Evolutionary conservation across 2,888 invertebrate species (phyloP), one percentile per base, ranked within the genome.

Genomic region (Sarcophaga rosellei): DNA sequence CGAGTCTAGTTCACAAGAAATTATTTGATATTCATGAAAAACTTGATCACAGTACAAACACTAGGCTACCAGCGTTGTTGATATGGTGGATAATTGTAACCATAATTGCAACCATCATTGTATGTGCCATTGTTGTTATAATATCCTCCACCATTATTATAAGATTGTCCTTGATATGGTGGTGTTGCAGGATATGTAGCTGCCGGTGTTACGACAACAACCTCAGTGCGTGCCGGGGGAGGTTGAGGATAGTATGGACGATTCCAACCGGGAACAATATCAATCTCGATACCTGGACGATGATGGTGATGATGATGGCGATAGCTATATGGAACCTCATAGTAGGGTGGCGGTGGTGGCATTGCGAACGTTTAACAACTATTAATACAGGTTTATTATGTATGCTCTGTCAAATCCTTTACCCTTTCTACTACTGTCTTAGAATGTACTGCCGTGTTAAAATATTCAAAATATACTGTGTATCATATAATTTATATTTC

Each of bases 261-360:
- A 80, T 78, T 70, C 63, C 84, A 81, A 63, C 83, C 83, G 59
- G 90, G 90, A 21, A 88, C 87, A 85, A 91, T 89, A 77, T 91
- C 92, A 70, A 91, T 91, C 85, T 91, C 91, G 65, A 92, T 89
- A 77, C 91, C 89, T 74, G 91, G 91, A 25, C 90, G 89, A 69
- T 88, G 84, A 35, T 90, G 88, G 23, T 91, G 90, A 78, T 90
- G 90, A 75, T 85, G 78, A 89, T 84, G 75, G 47, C 73, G 84
- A 91, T 89, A 89, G 88, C 25, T 70, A 81, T 81, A 85, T 69
- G 85, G 85, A 85, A 86, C 82, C 21, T 79, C 81, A 84, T 85
- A 87, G n/a, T 66, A 83, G 53, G 84, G 82, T 15, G 83, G 72
- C 15, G 87, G 86, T 57, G 88, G 87, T 57, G 88, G 87, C 72